Evolutionary conservation across 2,797 vertebrate species (phyloP).

Genomic region (Merluccius polli): DNA sequence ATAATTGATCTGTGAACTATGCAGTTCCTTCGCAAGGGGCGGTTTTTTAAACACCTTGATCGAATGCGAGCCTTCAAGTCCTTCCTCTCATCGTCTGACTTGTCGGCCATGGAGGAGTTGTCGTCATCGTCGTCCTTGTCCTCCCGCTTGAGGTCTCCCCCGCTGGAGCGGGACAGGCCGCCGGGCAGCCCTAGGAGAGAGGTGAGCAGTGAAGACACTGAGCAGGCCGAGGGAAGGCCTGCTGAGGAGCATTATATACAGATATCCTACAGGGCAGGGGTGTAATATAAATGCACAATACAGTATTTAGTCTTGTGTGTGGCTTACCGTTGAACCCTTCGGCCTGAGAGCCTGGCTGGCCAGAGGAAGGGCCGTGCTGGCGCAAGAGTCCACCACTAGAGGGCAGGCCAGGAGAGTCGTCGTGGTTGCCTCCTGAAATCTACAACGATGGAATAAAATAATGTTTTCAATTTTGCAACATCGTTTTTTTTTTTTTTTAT

Average conservation of each 20-base stretch:
- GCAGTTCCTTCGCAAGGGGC: background rate
- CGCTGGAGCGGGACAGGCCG: constrained; percentile 62
- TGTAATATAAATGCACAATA: background rate
- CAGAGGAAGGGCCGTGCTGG: constrained; percentile 73
- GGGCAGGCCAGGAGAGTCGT: constrained; percentile 77
- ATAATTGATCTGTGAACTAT: background rate
- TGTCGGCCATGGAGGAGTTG: constrained; percentile 80
- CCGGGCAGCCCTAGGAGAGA: constrained; percentile 66
- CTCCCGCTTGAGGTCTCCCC: constrained; percentile 84
- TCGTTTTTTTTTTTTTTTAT: background rate
- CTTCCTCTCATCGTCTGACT: constrained; percentile 91
- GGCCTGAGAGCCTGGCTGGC: constrained; percentile 68
- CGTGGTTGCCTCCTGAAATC: constrained; percentile 74
- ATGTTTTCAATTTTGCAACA: constrained; percentile 6
- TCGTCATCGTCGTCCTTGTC: constrained; percentile 92
- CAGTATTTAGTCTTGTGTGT: background rate
- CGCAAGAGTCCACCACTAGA: constrained; percentile 77
- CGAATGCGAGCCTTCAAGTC: constrained; percentile 78
- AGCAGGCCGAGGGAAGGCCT: background rate
- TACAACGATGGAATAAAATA: constrained; percentile 33
- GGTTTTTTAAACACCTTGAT: constrained; percentile 64
- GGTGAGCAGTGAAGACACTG: constrained; percentile 13
- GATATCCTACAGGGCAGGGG: background rate
- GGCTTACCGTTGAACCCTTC: constrained; percentile 67
- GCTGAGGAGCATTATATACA: background rate